phyloP scores from a whole-genome alignment of 2,797 vertebrate species.

The Scolopax bukidnonensis region DNA sequence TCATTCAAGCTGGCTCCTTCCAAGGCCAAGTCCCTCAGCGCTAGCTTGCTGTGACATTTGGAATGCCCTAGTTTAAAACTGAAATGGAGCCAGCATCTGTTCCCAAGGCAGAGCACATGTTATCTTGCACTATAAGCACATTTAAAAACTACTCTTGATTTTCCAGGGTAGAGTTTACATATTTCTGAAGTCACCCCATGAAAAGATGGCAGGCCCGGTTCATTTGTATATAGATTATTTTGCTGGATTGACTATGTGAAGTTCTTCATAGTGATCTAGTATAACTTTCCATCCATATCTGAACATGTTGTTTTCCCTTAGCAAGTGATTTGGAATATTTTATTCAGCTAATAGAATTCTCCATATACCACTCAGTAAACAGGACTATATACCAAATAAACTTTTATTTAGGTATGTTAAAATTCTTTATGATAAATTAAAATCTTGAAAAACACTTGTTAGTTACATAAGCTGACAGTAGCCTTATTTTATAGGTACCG shows the following conservation, averaged over 20 bases:
- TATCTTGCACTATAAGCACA: background rate
- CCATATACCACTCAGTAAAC: background rate
- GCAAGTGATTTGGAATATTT: background rate
- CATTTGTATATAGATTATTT: background rate
- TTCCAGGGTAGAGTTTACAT: background rate
- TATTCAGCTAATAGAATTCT: background rate
- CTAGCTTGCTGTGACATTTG: constrained; percentile 63
- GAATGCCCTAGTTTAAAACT: constrained; percentile 65
- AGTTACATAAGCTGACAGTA: background rate
- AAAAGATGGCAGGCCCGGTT: background rate
- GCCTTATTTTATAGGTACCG: background rate
- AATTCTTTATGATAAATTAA: background rate
- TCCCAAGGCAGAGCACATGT: constrained; percentile 37
- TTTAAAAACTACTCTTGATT: background rate
- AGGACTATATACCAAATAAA: background rate
- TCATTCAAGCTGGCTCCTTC: constrained; percentile 27
- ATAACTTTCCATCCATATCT: background rate
- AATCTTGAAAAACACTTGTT: background rate
- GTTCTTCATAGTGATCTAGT: background rate
- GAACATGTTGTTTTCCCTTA: background rate
- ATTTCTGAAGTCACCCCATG: background rate
- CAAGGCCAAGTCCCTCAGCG: constrained; percentile 33
- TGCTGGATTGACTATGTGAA: background rate
- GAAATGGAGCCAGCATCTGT: constrained; percentile 55
- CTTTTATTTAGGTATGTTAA: background rate